Percentiles rank a stretch among this genome's conserved stretches.
These are phyloP conservation scores for Tragelaphus strepsiceros DNA, from an alignment of 2,113 vertebrate species.

Conservation along the genomic window DNA sequence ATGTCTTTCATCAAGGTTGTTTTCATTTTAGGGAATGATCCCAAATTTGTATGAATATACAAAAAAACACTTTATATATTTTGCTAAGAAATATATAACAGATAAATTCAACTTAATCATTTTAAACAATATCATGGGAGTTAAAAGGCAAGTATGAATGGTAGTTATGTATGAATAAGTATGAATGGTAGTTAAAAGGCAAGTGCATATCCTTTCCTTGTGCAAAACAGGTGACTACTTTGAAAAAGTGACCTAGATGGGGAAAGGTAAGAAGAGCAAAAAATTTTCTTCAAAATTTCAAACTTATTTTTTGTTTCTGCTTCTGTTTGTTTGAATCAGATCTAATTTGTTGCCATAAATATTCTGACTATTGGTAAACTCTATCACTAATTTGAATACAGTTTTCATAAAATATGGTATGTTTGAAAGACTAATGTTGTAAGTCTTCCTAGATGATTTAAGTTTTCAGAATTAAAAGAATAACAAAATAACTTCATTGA, in stretches of 20 bases:
- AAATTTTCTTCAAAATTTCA: neutral
- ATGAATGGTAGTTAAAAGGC: neutral
- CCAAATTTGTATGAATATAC: neutral
- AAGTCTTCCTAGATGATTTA: neutral
- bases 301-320: neutral
- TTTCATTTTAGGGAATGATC: neutral
- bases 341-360: neutral
- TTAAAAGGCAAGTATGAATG: neutral
- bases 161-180: neutral
- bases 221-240: neutral
- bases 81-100: neutral
- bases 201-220: neutral
- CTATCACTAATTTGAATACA: neutral
- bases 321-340: neutral
- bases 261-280: neutral
- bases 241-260: neutral
- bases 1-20: neutral
- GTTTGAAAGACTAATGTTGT: neutral
- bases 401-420: neutral
- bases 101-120: neutral
- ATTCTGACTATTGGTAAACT: neutral
- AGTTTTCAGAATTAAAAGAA: neutral
- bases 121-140: neutral
- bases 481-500: slow-evolving; percentile 8
- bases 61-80: neutral